These are phyloP conservation scores for Entomyzon cyanotis DNA, from an alignment of 2,113 vertebrate species.

Conservation along the genomic window DNA sequence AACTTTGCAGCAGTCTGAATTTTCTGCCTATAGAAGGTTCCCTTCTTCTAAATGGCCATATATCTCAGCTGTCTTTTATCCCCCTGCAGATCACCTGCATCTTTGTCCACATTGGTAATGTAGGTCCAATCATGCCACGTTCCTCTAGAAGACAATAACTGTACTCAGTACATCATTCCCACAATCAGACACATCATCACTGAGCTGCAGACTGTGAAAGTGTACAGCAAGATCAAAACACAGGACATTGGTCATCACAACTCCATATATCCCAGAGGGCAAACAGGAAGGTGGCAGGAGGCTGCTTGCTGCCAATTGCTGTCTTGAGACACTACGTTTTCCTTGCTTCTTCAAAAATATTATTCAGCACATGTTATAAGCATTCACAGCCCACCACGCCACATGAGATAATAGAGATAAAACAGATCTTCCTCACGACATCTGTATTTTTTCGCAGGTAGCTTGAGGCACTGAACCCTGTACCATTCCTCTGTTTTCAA, in stretches of 20 bases:
- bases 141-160: background rate
- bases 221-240: rapidly evolving
- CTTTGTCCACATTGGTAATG: background rate
- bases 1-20: background rate
- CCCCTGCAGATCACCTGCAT: background rate
- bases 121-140: background rate
- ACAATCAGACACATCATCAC: background rate
- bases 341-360: background rate
- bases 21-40: background rate
- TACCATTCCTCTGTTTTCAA: background rate
- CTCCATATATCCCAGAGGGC: background rate
- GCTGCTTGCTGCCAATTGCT: background rate
- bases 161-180: background rate
- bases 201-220: background rate
- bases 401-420: background rate
- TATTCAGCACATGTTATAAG: background rate
- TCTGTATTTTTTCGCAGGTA: background rate
- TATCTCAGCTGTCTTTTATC: background rate
- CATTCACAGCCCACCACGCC: rapidly evolving
- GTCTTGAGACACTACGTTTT: rapidly evolving
- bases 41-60: background rate
- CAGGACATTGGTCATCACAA: background rate
- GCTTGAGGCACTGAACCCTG: background rate
- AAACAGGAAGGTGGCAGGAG: background rate
- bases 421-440: background rate